Base-by-base conservation (phyloP, 2,888 invertebrate genomes). In the Harpagoxenus sublaevis region DNA sequence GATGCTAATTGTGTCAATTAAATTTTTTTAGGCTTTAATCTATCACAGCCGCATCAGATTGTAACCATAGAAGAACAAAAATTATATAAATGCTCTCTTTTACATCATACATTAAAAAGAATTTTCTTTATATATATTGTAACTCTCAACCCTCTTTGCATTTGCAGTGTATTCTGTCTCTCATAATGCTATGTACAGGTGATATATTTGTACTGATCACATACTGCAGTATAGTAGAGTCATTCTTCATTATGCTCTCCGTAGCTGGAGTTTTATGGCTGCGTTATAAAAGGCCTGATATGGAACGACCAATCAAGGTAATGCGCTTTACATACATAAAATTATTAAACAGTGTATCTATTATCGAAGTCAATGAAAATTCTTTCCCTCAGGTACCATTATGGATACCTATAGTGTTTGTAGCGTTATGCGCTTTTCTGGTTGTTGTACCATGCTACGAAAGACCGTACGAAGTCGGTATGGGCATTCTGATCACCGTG, bases 151-250 rank as follows among this genome's bases (percentile, higher is more conserved):
- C 12, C 15, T 66, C 3, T 83, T 89, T 89, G 90, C 83, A 88
- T 87, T 90, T 96, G 86, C 95, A 98, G 98, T 98, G 98, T 95
- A 93, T 97, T 87, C 96, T 99, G 86, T 98, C 98, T 0, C 95
- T 99, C 85, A 94, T 98, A 78, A 98, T 98, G 98, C 95, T 99
- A 91, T 97, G 97, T 84, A 97, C 98, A 6, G 97, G 97, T 93
- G 97, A 99, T 95, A 97, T 99, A 75, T 97, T 98, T 92, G 96
- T 97, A 42, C 96, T 99, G 77, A 99, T 99, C 92, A 98, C 98
- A 3, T 99, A 99, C 94, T 97, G 98, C 92, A 98, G 98, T 82
- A 98, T 99, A 92, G 98, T 99, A 63, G 99, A 99, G 95, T 98
- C 98, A 39, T 97, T 98, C 94, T 99, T 99, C 95, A 98, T 98